These are phyloP conservation scores for Perccottus glenii DNA, from an alignment of 2,113 vertebrate genomes.

Conservation along the genomic window DNA sequence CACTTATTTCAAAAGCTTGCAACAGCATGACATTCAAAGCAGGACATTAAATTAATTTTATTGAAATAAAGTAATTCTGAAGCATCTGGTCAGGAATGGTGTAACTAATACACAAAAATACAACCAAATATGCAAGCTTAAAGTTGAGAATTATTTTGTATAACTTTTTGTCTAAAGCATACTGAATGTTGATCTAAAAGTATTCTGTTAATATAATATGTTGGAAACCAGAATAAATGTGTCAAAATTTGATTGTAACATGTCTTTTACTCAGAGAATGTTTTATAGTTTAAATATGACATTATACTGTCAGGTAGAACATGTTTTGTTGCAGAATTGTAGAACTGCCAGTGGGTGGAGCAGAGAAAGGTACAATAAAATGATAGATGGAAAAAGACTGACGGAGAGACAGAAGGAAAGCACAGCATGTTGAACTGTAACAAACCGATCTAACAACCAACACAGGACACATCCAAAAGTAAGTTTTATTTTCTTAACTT, in stretches of 20 bases:
- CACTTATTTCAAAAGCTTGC: conserved; percentile 58
- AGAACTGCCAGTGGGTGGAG: background rate
- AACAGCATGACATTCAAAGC: conserved; percentile 69
- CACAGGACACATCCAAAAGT: too few relatives aligned
- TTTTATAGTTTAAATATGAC: too few relatives aligned
- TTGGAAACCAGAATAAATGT: conserved; percentile 68
- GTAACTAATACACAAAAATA: conserved; percentile 26
- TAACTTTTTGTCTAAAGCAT: conserved; percentile 51
- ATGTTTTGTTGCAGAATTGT: background rate
- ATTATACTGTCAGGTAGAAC: background rate
- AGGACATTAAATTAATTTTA: conserved; percentile 53
- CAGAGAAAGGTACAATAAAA: background rate
- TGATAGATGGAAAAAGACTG: background rate
- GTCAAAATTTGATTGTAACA: conserved; percentile 24
- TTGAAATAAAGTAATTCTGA: conserved; percentile 33
- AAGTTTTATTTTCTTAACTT: too few relatives aligned
- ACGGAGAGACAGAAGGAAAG: background rate
- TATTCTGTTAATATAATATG: conserved; percentile 44
- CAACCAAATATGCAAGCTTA: conserved; percentile 63
- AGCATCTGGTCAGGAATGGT: conserved; percentile 41
- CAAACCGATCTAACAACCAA: too few relatives aligned
- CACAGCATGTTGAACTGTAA: too few relatives aligned
- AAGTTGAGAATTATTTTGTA: conserved; percentile 58
- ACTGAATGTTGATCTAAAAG: conserved; percentile 65
- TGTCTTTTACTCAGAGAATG: conserved; percentile 1